Conservation (phyloP, 2,797 vertebrate genomes). For the Pitangus sulphuratus region DNA sequence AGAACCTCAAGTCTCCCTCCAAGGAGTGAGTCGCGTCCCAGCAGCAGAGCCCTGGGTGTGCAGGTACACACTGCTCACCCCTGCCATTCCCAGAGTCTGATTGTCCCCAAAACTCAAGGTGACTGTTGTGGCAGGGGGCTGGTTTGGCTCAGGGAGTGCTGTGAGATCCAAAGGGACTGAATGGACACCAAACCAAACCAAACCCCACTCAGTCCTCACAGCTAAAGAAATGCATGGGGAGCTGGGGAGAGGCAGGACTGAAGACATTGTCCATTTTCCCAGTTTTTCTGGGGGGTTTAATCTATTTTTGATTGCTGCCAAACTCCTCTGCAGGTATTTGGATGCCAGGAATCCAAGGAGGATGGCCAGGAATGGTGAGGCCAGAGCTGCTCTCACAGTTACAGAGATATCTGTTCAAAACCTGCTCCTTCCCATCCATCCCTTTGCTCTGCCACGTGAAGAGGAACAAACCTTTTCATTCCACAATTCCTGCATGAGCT, state of each 20-base stretch:
- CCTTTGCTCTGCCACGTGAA: neutral
- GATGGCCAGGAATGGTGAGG: neutral
- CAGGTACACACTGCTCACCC: neutral
- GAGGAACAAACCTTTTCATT: neutral
- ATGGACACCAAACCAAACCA: neutral
- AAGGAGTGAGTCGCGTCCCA: accelerated
- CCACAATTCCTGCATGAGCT: neutral
- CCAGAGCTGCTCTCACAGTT: neutral
- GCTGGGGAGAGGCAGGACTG: neutral
- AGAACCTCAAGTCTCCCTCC: neutral
- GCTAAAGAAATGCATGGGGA: too few relatives aligned
- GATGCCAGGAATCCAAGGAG: neutral
- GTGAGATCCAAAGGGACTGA: neutral
- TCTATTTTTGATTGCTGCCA: neutral
- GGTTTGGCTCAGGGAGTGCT: neutral
- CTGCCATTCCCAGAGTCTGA: accelerated
- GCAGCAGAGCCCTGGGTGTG: neutral
- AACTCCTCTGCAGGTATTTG: neutral
- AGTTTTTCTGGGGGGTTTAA: neutral
- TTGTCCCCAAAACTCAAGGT: neutral
- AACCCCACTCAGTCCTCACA: neutral
- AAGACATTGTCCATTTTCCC: neutral
- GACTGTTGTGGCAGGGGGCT: neutral
- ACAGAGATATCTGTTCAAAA: accelerated
- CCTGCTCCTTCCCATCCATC: neutral